Evolutionary conservation across 2,113 vertebrate genomes (phyloP), one percentile per base, ranked within the genome.

Genomic region (Sakesphorus luctuosus): DNA sequence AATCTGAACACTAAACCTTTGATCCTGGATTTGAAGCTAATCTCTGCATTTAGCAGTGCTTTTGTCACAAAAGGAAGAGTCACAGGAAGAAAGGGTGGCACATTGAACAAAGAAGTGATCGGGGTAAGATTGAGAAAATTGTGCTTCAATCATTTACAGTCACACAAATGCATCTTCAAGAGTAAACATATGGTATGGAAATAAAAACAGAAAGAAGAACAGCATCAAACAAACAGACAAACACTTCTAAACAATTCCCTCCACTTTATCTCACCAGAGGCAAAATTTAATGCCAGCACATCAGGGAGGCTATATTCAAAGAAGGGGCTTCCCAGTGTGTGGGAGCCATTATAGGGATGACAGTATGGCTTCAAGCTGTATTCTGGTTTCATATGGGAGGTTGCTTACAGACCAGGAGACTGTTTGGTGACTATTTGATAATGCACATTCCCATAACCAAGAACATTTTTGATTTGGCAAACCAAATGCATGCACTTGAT

Each of bases 11-110:
- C 58, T 80, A 90, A 73, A 83, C 46, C 20, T 77, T 79, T 82
- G 89, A 53, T 77, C 36, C 43, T 77, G 66, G 56, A 84, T 93
- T 89, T 95, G 72, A 69, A 85, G 78, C 17, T 75, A 79, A 95
- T 28, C 36, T 84, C 19, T 86, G 83, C 86, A 91, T 82, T 94
- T 69, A 93, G 36, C 49, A 84, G 35, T 59, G 76, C 7, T 90
- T 89, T 53, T 85, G 50, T 89, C 29, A 90, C 40, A 90, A 93
- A 79, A 17, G 21, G 18, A 65, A 75, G 69, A 91, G 62, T 65
- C 13, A 11, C 9, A 31, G 59, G 74, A 91, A 89, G 49, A 87
- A 94, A 89, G 58, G 68, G 63, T 61, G 24, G 65, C 29, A 74
- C 53, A 19, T 2, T 43, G 33, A 8, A 61, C 17, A 40, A 76